Evolutionary conservation across 2,888 invertebrate species (phyloP), one percentile per base, ranked within the genome.

Genomic region (Agrypnus murinus): DNA sequence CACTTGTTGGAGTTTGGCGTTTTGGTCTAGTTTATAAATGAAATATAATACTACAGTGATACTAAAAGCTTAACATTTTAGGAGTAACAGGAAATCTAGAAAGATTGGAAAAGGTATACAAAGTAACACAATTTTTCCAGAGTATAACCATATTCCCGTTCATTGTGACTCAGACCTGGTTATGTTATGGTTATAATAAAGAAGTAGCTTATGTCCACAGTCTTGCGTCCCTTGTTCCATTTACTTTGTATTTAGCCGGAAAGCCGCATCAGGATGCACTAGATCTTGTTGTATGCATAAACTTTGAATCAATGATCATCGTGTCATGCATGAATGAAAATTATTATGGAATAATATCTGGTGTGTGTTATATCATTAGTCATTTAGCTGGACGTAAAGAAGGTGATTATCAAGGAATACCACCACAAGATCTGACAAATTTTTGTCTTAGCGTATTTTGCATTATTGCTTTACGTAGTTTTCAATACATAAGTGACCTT

Each of bases 391-490:
- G 32, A 10, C 12, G 34, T n/a, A 32, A 15, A 7, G 5, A 17
- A 14, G 9, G n/a, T n/a, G 68, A 72, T 31, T 43, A 62, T 36
- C 45, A 60, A 19, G 58, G 63, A 36, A 17, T 69, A 14, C 68
- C 72, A 19, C 12, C 34, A 6, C 15, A 45, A 60, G 72, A 72
- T 43, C 19, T 72, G 6, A 65, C 46, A 31, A 72, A 72, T 60
- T 72, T 69, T 19, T 59, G 64, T 15, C 62, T 72, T 10, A 60
- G 64, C 14, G 68, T 72, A 19, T 72, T 64, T 36, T 58, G 63
- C 12, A 60, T 60, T 32, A 69, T 69, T 53, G 46, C 53, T 32
- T 38, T 69, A 32, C 64, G 45, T 45, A 15, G 63, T 19, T 19
- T 62, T 45, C 55, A 40, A 5, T 25, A 25, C 5, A 25, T 25